These are phyloP conservation scores for Conistra vaccinii DNA, from an alignment of 2,888 invertebrate species.

Conservation along the genomic window DNA sequence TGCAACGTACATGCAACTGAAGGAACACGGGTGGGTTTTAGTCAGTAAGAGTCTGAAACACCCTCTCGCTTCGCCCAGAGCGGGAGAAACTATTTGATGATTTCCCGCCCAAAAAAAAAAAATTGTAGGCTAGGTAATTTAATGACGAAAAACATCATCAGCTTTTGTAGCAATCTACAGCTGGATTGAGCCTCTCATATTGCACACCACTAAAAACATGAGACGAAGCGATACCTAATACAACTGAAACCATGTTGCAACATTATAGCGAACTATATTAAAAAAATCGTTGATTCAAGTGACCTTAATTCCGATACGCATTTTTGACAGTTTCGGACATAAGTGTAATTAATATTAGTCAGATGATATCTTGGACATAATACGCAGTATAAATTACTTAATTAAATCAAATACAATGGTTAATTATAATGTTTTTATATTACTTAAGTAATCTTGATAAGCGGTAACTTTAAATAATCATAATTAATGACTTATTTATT, in stretches of 20 bases:
- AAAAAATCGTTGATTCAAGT: not conserved
- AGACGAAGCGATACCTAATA: constrained; percentile 12
- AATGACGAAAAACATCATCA: not conserved
- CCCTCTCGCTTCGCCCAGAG: too few relatives aligned
- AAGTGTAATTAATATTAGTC: constrained; percentile 39
- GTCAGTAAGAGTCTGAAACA: too few relatives aligned
- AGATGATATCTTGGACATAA: constrained; percentile 28
- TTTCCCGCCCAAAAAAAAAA: too few relatives aligned
- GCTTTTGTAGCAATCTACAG: too few relatives aligned
- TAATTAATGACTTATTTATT: not conserved
- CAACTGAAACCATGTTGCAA: constrained; percentile 23
- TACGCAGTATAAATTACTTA: constrained; percentile 3
- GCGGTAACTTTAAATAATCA: not conserved
- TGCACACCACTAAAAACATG: not conserved
- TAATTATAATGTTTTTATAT: not conserved
- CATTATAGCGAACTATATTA: not conserved
- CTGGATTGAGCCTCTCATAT: not conserved
- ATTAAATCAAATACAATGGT: constrained; percentile 8
- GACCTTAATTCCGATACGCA: constrained; percentile 37
- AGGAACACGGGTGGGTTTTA: too few relatives aligned
- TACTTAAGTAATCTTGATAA: not conserved
- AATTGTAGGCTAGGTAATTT: too few relatives aligned
- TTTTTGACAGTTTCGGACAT: constrained; percentile 27
- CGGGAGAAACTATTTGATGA: too few relatives aligned
- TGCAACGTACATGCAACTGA: too few relatives aligned